Evolutionary conservation across 1,140 invertebrate genomes (phyloP), one percentile per base, ranked within the genome.

Genomic region (Rhopalosiphum maidis): DNA sequence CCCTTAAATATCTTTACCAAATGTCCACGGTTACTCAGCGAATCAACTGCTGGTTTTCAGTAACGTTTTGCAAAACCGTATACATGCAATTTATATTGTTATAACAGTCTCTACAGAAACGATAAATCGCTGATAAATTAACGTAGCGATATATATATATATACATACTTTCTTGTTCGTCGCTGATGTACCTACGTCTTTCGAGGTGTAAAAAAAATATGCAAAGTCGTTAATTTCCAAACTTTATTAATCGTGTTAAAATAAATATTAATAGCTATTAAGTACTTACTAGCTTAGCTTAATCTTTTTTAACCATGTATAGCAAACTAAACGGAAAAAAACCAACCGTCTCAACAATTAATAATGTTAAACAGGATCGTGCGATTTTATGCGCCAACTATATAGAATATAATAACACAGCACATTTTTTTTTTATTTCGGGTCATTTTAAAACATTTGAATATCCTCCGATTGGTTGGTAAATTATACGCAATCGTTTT

Each of bases 251-350:
- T 89, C 87, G 48, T n/a, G 46, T 89, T 54, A 37, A 37, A 89
- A 89, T 54, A 89, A 8, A 37, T 87, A 87, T 87, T 87, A 87
- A 87, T 48, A 35, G 86, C 86, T 48, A 22, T 46, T 87, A 87
- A 87, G 43, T 87, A 35, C 21, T 6, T 7, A 48, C 6, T 87
- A 87, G 15, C 86, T 87, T 35, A 35, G 7, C 46, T 48, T 87
- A 87, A 48, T 87, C 23, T 46, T 18, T 87, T 35, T 87, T 87
- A 87, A 35, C 43, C 82, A 22, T 83, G 37, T 30, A 86, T 21
- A 83, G 35, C 35, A 21, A 22, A 37, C 18, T 48, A 77, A 77
- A 77, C 86, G 1, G 0, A 87, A 30, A 87, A 87, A 48, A 85
- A 46, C 41, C 46, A 11, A 46, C 15, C 25, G 15, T 86, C 9